A percentile compares a stretch with the other conserved stretches of the same genome.
Evolutionary conservation across 2,113 vertebrate genomes (phyloP).

Genomic region (Circaetus cinerascens): DNA sequence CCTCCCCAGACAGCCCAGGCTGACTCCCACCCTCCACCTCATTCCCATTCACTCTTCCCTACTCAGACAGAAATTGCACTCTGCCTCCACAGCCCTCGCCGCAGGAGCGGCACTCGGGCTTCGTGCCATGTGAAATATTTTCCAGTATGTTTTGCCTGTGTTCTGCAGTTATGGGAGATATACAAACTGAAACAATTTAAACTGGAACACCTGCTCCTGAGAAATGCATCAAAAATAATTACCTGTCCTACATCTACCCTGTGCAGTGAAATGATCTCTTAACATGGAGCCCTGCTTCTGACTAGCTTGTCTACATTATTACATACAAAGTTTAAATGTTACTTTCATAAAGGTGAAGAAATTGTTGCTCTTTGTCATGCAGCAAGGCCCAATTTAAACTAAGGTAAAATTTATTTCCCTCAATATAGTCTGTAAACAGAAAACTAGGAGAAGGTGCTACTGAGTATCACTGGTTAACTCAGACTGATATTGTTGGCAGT

Average conservation of each 20-base stretch:
- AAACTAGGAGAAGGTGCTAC: background rate
- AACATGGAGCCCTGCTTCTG: background rate
- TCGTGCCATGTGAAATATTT: conserved; percentile 1
- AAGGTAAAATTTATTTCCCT: background rate
- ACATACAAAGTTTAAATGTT: background rate
- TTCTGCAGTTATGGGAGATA: conserved; percentile 38
- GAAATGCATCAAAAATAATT: conserved; percentile 72
- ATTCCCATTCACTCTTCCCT: background rate
- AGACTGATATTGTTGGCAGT: rapidly evolving
- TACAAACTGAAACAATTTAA: conserved; percentile 44
- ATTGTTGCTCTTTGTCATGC: background rate
- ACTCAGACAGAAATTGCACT: background rate
- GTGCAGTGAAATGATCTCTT: conserved; percentile 4
- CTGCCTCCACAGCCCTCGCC: background rate
- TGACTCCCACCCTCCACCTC: background rate
- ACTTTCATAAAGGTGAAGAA: background rate
- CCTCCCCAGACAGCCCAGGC: background rate
- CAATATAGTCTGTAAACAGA: background rate
- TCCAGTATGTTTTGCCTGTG: background rate
- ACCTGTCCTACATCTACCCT: conserved; percentile 28
- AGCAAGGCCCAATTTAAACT: background rate
- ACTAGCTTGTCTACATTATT: background rate
- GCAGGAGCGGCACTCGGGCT: background rate
- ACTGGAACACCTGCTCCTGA: conserved; percentile 65
- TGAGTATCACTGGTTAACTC: background rate